Evolutionary conservation across 2,113 vertebrate species (phyloP).

Genomic region (Pygoscelis antarcticus): DNA sequence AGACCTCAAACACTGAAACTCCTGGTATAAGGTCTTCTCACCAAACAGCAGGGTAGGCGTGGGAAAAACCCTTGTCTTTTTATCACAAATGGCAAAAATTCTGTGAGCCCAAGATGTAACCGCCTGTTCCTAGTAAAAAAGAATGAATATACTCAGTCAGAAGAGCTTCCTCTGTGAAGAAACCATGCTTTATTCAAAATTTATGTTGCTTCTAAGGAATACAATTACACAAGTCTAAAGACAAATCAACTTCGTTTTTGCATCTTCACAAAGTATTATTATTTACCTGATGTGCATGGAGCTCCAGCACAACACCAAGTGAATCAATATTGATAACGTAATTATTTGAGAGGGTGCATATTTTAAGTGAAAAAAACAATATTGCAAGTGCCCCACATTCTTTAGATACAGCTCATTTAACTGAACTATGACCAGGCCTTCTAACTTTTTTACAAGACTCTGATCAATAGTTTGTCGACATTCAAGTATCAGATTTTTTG

Average conservation of each 20-base stretch:
- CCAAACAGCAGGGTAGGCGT: background rate
- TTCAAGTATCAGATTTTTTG: slow-evolving; percentile 1
- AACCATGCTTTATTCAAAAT: background rate
- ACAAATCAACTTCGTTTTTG: background rate
- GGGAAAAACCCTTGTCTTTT: background rate
- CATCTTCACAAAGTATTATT: background rate
- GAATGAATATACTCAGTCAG: background rate
- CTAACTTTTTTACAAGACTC: background rate
- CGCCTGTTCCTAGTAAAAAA: background rate
- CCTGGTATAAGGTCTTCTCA: background rate
- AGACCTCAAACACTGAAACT: background rate
- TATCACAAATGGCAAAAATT: background rate
- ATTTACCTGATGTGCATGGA: slow-evolving; percentile 72
- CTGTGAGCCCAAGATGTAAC: background rate
- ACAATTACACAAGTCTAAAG: background rate
- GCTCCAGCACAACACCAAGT: slow-evolving; percentile 70
- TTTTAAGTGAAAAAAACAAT: slow-evolving; percentile 61
- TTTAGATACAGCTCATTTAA: slow-evolving; percentile 54
- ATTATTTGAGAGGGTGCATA: slow-evolving; percentile 71
- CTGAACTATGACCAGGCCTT: slow-evolving; percentile 57
- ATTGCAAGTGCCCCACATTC: slow-evolving; percentile 25
- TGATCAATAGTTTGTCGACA: background rate
- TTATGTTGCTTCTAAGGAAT: background rate
- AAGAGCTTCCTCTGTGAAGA: background rate
- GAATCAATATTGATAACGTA: slow-evolving; percentile 59